phyloP scores from a whole-genome alignment of 2,113 vertebrate genomes.

The Ellobius talpinus region DNA sequence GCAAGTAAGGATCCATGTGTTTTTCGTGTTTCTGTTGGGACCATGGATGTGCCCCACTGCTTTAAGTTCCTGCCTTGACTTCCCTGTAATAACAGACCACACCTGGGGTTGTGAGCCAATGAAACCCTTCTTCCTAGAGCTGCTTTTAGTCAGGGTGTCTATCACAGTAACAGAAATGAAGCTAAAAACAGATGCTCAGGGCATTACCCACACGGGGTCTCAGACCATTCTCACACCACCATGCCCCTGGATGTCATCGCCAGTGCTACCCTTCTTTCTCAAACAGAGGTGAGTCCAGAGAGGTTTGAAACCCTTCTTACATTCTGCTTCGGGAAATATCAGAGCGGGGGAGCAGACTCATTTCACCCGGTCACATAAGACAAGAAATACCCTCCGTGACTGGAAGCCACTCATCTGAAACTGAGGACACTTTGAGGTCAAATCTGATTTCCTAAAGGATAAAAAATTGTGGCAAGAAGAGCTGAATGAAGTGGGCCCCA shows the following conservation, averaged over 20 bases:
- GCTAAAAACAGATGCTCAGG: neutral
- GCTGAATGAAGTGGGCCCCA: slow-evolving; percentile 86
- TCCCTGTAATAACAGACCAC: neutral
- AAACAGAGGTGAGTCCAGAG: neutral
- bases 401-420: neutral
- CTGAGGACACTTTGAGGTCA: neutral
- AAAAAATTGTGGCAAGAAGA: slow-evolving; percentile 92
- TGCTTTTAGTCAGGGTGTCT: neutral
- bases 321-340: neutral
- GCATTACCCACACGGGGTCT: accelerated
- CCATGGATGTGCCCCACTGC: too few relatives aligned
- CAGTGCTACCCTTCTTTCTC: neutral
- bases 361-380: neutral
- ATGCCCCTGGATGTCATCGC: accelerated
- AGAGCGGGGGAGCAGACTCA: neutral
- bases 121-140: neutral
- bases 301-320: neutral
- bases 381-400: neutral
- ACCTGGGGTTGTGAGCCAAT: neutral
- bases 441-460: neutral
- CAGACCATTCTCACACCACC: neutral
- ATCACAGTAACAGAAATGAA: neutral
- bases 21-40: neutral
- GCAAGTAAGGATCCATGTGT: neutral
- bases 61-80: neutral